Conservation (phyloP, 2,797 vertebrate genomes). For the Orientallactaga sibirica region DNA sequence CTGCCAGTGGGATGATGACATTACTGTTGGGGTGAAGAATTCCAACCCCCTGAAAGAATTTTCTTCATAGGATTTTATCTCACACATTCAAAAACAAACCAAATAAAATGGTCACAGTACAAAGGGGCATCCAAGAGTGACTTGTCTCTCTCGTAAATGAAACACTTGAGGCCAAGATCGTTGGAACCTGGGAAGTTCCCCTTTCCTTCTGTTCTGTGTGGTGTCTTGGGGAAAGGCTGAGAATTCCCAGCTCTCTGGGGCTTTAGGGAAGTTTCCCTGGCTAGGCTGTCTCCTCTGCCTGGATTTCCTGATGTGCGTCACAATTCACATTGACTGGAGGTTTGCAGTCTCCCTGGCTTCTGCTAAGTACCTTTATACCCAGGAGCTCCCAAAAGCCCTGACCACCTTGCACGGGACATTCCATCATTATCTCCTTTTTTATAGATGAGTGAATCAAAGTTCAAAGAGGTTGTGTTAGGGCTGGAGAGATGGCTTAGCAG, state of each 20-base stretch:
- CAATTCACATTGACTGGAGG: neutral
- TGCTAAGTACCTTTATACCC: slow-evolving; percentile 8
- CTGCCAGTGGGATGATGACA: neutral
- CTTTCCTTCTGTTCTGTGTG: slow-evolving; percentile 11
- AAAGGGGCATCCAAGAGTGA: slow-evolving; percentile 30
- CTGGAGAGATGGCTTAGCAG: no score
- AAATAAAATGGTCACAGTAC: neutral
- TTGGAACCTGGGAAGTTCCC: slow-evolving; percentile 57
- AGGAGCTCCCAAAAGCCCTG: neutral
- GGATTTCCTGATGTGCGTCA: neutral
- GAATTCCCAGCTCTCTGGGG: slow-evolving; percentile 46
- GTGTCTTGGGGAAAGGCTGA: slow-evolving; percentile 38
- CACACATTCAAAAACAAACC: neutral
- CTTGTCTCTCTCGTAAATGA: slow-evolving; percentile 50
- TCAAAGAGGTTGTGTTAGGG: neutral
- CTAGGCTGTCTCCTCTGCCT: neutral
- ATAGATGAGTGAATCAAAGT: neutral
- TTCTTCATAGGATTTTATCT: slow-evolving; percentile 36
- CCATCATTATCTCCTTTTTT: neutral
- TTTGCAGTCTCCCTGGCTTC: neutral
- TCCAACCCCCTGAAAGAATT: neutral
- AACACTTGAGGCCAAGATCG: neutral
- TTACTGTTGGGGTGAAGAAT: neutral
- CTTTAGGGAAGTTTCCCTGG: slow-evolving; percentile 57
- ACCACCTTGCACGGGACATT: neutral